These are phyloP conservation scores for Taenioides sp. DNA, from an alignment of 2,797 vertebrate species.

Conservation along the genomic window DNA sequence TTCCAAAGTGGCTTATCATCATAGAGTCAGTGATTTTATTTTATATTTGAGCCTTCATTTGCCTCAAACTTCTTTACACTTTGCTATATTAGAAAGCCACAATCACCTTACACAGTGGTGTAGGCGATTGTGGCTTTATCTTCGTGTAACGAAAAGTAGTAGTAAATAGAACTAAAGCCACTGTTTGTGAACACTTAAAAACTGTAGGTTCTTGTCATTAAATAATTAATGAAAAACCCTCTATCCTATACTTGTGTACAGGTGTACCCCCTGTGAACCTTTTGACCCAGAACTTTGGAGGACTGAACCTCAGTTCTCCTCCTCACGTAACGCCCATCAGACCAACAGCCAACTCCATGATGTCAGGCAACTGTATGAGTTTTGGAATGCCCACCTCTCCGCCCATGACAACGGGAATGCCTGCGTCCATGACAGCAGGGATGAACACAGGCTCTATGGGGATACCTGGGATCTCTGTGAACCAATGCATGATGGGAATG, in stretches of 20 bases:
- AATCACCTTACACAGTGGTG: no score
- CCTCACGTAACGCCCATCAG: slow-evolving; percentile 80
- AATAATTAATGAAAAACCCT: neutral
- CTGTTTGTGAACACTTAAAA: neutral
- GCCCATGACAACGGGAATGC: slow-evolving; percentile 63
- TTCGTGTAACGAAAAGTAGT: no score
- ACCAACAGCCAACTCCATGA: slow-evolving; percentile 76
- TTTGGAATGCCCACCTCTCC: slow-evolving; percentile 54
- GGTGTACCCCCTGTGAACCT: slow-evolving; percentile 88
- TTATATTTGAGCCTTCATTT: no score
- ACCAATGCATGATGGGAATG: slow-evolving; percentile 78
- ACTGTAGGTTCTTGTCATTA: neutral
- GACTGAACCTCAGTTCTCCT: slow-evolving; percentile 85
- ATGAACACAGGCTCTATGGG: slow-evolving; percentile 74
- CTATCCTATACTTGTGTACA: slow-evolving; percentile 50
- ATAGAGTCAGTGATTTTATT: no score
- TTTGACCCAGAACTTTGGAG: slow-evolving; percentile 88
- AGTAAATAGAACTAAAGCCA: no score
- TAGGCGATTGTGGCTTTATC: no score
- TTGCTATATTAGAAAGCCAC: no score
- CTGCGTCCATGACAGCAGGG: slow-evolving; percentile 65
- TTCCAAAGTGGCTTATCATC: no score
- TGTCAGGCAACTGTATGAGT: slow-evolving; percentile 66
- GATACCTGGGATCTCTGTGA: slow-evolving; percentile 65
- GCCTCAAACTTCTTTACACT: no score